Conservation (phyloP, 2,797 vertebrate genomes). For the Taeniopygia guttata region DNA sequence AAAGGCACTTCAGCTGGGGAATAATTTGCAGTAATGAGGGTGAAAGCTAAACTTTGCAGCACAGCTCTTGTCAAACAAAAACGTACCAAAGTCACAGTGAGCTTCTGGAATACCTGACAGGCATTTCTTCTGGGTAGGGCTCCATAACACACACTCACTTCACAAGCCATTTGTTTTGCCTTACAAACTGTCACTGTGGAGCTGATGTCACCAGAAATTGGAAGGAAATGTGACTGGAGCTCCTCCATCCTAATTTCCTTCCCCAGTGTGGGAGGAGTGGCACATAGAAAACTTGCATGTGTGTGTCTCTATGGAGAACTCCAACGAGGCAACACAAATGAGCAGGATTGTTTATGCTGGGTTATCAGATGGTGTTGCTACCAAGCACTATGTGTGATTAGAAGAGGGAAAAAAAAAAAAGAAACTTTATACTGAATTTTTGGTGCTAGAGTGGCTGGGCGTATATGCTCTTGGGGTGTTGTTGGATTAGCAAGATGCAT, state of each 20-base stretch:
- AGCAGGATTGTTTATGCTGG: not conserved
- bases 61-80: not conserved
- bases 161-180: not conserved
- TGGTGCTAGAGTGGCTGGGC: not conserved
- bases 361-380: not conserved
- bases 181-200: not conserved
- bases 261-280: not conserved
- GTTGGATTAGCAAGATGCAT: not conserved
- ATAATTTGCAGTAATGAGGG: conserved; percentile 36
- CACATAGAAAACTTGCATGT: not conserved
- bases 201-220: not conserved
- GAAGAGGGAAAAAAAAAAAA: not conserved
- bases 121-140: not conserved
- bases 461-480: not conserved
- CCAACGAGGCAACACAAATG: not conserved
- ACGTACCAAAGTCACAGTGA: not conserved
- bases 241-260: conserved; percentile 12
- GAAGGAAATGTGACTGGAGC: not conserved
- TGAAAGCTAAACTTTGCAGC: conserved; percentile 9
- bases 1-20: conserved; percentile 7
- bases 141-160: not conserved
- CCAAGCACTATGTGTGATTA: not conserved
- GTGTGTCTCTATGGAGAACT: not conserved
- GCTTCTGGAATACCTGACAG: not conserved
- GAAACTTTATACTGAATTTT: not conserved